Evolutionary conservation across 2,113 vertebrate species (phyloP).

Genomic region (Cnemophilus loriae): DNA sequence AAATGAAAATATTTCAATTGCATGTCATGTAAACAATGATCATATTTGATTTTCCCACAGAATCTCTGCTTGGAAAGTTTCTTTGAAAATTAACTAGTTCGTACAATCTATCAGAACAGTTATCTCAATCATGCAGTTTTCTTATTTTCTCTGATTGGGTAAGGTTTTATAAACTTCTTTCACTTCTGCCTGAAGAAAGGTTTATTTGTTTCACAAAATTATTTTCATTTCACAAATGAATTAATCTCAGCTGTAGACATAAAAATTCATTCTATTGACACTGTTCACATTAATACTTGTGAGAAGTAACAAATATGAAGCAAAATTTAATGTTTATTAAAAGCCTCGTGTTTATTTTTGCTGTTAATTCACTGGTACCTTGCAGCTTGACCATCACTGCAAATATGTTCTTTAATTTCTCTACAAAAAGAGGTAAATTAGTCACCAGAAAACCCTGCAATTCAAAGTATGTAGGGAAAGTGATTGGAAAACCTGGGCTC

Average conservation of each 20-base stretch:
- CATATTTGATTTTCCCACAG: background rate
- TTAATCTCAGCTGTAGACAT: background rate
- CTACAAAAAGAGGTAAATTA: background rate
- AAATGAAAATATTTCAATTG: background rate
- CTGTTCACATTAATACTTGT: background rate
- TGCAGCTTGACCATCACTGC: background rate
- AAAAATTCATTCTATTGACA: background rate
- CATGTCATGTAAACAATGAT: background rate
- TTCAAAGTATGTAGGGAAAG: background rate
- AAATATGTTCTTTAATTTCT: background rate
- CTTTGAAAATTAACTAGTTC: background rate
- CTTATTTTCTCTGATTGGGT: background rate
- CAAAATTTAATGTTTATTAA: background rate
- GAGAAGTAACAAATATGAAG: background rate
- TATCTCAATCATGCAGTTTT: background rate
- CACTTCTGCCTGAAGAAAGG: background rate
- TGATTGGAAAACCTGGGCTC: background rate
- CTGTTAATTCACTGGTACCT: background rate
- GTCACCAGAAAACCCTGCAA: background rate
- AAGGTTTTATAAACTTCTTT: slow-evolving; percentile 8
- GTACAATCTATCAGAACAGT: background rate
- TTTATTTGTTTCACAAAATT: background rate
- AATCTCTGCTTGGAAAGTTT: background rate
- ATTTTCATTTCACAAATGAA: slow-evolving; percentile 1
- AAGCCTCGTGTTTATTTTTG: background rate